A percentile compares a stretch with the other conserved stretches of the same genome.
Conservation (phyloP, 1,140 invertebrate species). For the Drosophila pallidifrons region DNA sequence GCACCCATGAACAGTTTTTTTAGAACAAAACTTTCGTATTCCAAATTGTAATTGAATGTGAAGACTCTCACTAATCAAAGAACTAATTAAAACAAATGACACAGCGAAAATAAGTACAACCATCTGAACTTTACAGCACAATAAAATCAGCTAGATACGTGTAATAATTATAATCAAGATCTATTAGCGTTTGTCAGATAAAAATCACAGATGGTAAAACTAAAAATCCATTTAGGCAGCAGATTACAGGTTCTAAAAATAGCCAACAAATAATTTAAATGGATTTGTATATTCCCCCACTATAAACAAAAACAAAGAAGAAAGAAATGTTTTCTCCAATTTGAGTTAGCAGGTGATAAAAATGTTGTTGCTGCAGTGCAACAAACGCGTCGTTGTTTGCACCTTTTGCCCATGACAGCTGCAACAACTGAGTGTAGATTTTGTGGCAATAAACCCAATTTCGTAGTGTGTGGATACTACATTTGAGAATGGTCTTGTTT, state of each 20-base stretch:
- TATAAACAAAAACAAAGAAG: too few relatives aligned
- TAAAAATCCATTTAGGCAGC: not conserved
- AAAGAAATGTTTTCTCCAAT: constrained; percentile 1
- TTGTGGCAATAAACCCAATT: constrained; percentile 76
- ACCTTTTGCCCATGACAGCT: constrained; percentile 64
- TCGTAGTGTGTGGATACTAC: constrained; percentile 44
- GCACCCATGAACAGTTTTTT: too few relatives aligned
- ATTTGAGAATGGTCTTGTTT: constrained; percentile 62
- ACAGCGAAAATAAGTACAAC: too few relatives aligned
- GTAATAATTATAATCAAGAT: not conserved
- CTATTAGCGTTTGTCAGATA: not conserved
- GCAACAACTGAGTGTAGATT: constrained; percentile 31
- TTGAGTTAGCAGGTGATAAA: constrained; percentile 33
- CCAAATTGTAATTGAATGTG: too few relatives aligned
- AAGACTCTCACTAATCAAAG: too few relatives aligned
- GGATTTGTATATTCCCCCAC: not conserved
- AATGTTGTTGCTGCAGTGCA: constrained; percentile 18
- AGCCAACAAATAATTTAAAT: not conserved
- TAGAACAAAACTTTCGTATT: too few relatives aligned
- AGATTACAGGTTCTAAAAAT: not conserved
- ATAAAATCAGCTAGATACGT: not conserved
- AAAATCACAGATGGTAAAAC: not conserved
- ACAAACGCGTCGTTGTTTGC: constrained; percentile 31
- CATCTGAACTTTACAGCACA: not conserved
- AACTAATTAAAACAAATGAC: too few relatives aligned